Conservation (phyloP, 2,888 invertebrate species). For the Phorcus lineatus region DNA sequence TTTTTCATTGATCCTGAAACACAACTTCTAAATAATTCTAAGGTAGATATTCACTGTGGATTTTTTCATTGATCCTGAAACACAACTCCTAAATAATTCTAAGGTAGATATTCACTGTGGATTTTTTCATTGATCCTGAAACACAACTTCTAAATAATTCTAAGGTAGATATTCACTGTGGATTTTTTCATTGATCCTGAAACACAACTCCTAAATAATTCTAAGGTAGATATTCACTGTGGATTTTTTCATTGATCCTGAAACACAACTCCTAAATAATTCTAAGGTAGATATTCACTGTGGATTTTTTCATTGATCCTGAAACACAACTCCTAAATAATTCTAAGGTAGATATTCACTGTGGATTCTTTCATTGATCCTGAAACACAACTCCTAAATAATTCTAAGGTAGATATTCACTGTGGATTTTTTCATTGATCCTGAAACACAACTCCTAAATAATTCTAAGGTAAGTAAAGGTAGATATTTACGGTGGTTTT, state of each 20-base stretch:
- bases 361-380: conserved; percentile 79
- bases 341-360: too few relatives aligned
- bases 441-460: conserved; percentile 73
- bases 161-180: too few relatives aligned
- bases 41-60: too few relatives aligned
- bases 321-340: conserved; percentile 28
- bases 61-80: conserved; percentile 86
- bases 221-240: too few relatives aligned
- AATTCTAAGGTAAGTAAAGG: too few relatives aligned
- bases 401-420: too few relatives aligned
- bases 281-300: too few relatives aligned
- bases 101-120: too few relatives aligned
- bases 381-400: conserved; percentile 43
- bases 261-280: conserved; percentile 23
- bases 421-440: conserved; percentile 77
- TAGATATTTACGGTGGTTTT: too few relatives aligned
- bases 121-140: conserved; percentile 86
- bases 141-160: background rate
- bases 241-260: conserved; percentile 79
- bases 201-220: conserved; percentile 24
- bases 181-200: conserved; percentile 79
- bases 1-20: conserved; percentile 86
- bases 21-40: background rate
- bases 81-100: background rate
- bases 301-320: conserved; percentile 79